These are phyloP conservation scores for Pachyramphus minor DNA, from an alignment of 2,113 vertebrate species.

Conservation along the genomic window DNA sequence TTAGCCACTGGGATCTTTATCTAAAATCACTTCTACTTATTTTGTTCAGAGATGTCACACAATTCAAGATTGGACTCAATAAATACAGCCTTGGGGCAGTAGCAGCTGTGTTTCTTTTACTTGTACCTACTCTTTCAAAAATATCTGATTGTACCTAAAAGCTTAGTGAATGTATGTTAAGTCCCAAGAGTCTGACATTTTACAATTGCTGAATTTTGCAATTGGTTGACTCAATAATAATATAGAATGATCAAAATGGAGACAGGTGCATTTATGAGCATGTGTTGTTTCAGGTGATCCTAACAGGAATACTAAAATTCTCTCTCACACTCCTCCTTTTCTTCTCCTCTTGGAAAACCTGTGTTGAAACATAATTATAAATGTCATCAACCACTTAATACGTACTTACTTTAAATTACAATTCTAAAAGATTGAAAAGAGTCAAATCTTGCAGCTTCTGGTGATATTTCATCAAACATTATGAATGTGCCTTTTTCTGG, in stretches of 20 bases:
- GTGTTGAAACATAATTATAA: neutral
- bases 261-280: neutral
- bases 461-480: neutral
- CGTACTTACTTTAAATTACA: neutral
- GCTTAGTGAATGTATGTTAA: neutral
- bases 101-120: neutral
- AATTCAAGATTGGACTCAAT: neutral
- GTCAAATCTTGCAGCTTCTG: neutral
- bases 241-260: neutral
- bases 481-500: neutral
- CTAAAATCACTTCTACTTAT: constrained; percentile 27
- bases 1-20: neutral
- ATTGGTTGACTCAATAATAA: neutral
- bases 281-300: neutral
- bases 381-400: neutral
- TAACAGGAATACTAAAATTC: neutral
- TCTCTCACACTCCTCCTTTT: neutral
- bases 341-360: neutral
- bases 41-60: neutral
- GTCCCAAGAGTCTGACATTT: neutral
- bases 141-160: neutral
- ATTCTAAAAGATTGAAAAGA: neutral
- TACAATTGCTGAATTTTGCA: neutral
- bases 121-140: neutral
- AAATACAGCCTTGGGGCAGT: neutral